phyloP scores from a whole-genome alignment of 2,888 invertebrate species.

The Acholoe squamosa region DNA sequence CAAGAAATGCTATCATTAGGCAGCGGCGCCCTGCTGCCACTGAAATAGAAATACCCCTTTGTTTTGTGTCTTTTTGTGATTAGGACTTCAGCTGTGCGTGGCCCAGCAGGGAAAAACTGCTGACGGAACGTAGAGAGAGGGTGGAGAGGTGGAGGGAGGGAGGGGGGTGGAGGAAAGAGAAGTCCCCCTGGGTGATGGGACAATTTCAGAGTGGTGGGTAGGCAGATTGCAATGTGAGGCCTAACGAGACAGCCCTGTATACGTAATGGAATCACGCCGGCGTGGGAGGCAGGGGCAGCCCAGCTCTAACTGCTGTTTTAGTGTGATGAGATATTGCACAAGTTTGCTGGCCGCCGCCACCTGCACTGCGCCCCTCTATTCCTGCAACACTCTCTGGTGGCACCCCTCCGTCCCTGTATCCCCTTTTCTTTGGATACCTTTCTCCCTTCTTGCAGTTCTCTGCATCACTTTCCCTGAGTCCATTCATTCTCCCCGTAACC shows the following conservation, averaged over 20 bases:
- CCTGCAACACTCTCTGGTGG: neutral
- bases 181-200: slow-evolving; percentile 25
- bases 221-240: slow-evolving; percentile 17
- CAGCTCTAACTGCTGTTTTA: slow-evolving; percentile 33
- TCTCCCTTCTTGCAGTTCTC: neutral
- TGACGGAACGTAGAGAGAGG: neutral
- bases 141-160: neutral
- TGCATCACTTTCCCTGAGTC: neutral
- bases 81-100: slow-evolving; percentile 23
- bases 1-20: slow-evolving; percentile 34
- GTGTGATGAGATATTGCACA: slow-evolving; percentile 33
- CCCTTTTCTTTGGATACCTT: neutral
- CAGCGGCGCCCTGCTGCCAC: neutral
- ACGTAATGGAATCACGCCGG: slow-evolving; percentile 27
- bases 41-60: slow-evolving; percentile 32
- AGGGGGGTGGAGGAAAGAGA: neutral
- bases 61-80: slow-evolving; percentile 35
- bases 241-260: slow-evolving; percentile 26
- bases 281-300: neutral
- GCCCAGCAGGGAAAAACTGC: neutral
- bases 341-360: neutral
- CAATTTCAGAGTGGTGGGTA: slow-evolving; percentile 28
- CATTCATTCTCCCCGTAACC: neutral
- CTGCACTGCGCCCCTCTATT: neutral
- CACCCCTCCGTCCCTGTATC: neutral